Base-by-base conservation (phyloP, 2,888 invertebrate genomes). In the Uropetala carovei region DNA sequence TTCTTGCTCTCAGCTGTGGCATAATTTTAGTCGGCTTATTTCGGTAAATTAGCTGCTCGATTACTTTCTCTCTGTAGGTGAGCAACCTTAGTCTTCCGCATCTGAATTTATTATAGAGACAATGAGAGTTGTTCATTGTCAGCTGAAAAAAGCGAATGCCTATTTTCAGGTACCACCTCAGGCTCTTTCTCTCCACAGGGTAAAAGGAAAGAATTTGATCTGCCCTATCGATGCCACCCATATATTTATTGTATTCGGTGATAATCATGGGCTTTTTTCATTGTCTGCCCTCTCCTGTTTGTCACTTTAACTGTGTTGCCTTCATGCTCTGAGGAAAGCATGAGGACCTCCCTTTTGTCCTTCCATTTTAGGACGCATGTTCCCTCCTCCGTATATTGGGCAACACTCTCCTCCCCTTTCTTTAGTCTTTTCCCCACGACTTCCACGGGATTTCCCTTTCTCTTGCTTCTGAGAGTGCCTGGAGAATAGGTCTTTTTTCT, bases 181-280 rank as follows among this genome's bases (percentile, higher is more conserved):
- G n/a, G 22, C n/a, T n/a, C 22, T 75, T 75, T 75, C 75, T 75
- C 16, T 75, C 75, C 16, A 75, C 18, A 18, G 75, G 75, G 22
- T 75, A 75, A 75, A n/a, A 75, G 8, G 75, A 18, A 18, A 75
- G 18, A n/a, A 75, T 8, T 75, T 75, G 75, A 22, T 75, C 81
- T 30, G 81, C 81, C 81, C 81, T 82, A 82, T 82, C 81, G 30
- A 82, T 43, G 81, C 81, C 81, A 27, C 81, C 81, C 81, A 82
- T 82, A 43, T 82, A 82, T 8, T 10, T 82, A 43, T 82, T 82
- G 81, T 82, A 82, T 16, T 82, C 43, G 81, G 43, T 30, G 43
- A 82, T 43, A 27, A 82, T 82, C 43, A 0, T 30, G 81, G 81
- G 27, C 81, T 82, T n/a, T n/a, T 27, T 43, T 82, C 11, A 43